Conservation (phyloP, 2,888 invertebrate genomes). For the Epistrophella euchroma region DNA sequence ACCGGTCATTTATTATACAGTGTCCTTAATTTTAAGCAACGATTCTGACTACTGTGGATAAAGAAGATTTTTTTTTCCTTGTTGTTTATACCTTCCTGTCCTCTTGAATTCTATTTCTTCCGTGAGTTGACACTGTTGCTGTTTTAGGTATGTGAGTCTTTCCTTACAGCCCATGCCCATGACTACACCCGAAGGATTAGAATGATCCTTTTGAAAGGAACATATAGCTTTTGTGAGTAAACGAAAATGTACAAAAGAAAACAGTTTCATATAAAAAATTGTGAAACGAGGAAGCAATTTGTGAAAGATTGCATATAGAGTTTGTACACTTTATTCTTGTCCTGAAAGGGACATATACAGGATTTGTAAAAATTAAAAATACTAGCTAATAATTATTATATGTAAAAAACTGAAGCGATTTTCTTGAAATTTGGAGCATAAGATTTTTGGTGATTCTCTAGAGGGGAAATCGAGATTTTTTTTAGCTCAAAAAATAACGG, state of each 20-base stretch:
- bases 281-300: conserved; percentile 62
- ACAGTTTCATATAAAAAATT: conserved; percentile 1
- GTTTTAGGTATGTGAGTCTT: neutral
- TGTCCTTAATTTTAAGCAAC: conserved; percentile 68
- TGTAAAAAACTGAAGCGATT: no score
- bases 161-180: neutral
- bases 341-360: neutral
- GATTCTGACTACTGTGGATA: conserved; percentile 10
- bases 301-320: conserved; percentile 47
- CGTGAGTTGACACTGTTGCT: conserved; percentile 21
- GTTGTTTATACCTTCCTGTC: neutral
- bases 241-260: conserved; percentile 9
- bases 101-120: neutral
- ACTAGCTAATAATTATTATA: no score
- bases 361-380: neutral
- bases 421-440: no score
- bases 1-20: conserved; percentile 73
- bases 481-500: no score
- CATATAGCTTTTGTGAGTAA: neutral
- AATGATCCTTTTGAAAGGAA: neutral
- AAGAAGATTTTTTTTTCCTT: neutral
- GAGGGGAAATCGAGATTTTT: no score
- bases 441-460: no score
- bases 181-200: no score
- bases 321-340: neutral